These are phyloP conservation scores for Donacobius atricapilla DNA, from an alignment of 2,113 vertebrate species.

Conservation along the genomic window DNA sequence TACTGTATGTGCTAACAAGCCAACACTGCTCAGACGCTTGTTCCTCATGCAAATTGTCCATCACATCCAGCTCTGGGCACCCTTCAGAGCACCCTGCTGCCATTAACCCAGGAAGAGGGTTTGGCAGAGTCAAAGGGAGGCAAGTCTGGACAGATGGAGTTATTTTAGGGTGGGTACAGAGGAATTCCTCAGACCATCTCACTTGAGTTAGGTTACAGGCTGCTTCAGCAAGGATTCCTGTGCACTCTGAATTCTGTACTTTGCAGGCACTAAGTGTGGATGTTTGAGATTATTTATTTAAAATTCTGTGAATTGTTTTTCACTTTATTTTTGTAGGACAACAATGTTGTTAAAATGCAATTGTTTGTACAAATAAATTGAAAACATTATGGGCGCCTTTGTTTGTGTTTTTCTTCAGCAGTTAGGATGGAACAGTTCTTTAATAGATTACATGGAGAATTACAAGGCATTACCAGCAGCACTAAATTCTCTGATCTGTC, in stretches of 20 bases:
- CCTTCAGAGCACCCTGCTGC: background rate
- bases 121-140: background rate
- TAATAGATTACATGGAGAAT: background rate
- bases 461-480: background rate
- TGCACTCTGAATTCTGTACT: background rate
- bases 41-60: background rate
- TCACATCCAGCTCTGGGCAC: background rate
- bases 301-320: slow-evolving; percentile 48
- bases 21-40: background rate
- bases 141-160: background rate
- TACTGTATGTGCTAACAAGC: background rate
- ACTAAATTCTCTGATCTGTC: background rate
- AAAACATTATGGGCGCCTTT: background rate
- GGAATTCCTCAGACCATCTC: background rate
- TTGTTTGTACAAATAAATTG: slow-evolving; percentile 45
- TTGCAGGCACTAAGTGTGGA: background rate
- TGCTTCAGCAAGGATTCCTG: background rate
- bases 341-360: slow-evolving; percentile 4
- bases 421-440: background rate
- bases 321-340: slow-evolving; percentile 59
- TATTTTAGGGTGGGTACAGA: background rate
- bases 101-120: background rate
- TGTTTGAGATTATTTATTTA: slow-evolving; percentile 56
- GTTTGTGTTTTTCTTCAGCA: background rate
- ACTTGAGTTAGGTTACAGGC: background rate